A percentile compares a stretch with the other conserved stretches of the same genome.
Evolutionary conservation across 2,888 invertebrate genomes (phyloP).

Genomic region (Macaria notata): DNA sequence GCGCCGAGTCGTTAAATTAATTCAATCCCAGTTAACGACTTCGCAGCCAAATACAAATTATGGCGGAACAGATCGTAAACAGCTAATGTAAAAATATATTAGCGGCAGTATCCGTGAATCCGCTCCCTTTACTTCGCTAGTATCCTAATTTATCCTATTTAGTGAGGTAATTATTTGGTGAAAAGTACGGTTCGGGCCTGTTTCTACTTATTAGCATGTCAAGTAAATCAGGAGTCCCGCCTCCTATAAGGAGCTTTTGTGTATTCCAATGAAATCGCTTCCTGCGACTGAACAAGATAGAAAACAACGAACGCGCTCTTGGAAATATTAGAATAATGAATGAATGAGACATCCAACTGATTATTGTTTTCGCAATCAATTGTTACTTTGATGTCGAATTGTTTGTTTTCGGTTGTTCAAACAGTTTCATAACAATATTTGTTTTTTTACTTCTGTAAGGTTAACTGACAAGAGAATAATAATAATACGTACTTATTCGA

Average conservation of each 20-base stretch:
- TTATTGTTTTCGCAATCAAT: background rate
- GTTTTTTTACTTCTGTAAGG: no score
- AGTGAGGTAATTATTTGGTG: constrained; percentile 31
- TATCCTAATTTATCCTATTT: constrained; percentile 38
- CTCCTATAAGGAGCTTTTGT: constrained; percentile 7
- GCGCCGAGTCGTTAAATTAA: constrained; percentile 35
- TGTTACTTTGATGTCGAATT: no score
- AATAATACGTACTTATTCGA: no score
- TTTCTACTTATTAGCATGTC: constrained; percentile 22
- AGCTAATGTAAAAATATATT: constrained; percentile 38
- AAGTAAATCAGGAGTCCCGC: constrained; percentile 18
- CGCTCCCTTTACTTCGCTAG: constrained; percentile 33
- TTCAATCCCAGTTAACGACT: constrained; percentile 40
- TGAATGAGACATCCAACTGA: constrained; percentile 9
- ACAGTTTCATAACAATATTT: no score
- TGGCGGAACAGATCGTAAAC: constrained; percentile 39
- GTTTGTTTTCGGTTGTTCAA: no score
- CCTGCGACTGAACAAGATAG: constrained; percentile 3
- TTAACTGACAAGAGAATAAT: no score
- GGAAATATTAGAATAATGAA: background rate
- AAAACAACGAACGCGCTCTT: constrained; percentile 7
- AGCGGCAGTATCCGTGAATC: constrained; percentile 34
- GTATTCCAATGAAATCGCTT: constrained; percentile 7
- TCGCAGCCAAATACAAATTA: constrained; percentile 38
- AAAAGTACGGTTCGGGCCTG: constrained; percentile 12